Base-by-base conservation (phyloP, 2,113 vertebrate genomes). In the Rhagologus leucostigma region DNA sequence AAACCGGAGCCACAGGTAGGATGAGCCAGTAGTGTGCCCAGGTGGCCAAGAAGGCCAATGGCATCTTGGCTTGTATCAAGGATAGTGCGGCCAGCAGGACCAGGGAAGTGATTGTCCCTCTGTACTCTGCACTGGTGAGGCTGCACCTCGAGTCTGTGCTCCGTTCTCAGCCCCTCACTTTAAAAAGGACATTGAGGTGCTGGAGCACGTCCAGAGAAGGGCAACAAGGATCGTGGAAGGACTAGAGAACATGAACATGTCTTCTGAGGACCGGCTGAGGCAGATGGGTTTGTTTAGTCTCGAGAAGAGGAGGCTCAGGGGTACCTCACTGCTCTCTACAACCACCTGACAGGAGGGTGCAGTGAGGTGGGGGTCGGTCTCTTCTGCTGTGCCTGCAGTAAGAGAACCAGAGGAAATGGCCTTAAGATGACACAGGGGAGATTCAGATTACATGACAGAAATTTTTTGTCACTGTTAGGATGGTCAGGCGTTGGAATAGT, bases 341-440 rank as follows among this genome's bases (percentile, higher is more conserved):
- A 23, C 5, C 59, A 18, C 60, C n/a, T 30, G 42, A 49, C 5
- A 85, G 24, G 16, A 75, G 63, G 9, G 52, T 50, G 37, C 3
- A 7, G 32, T 37, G 37, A 50, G 71, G 53, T 32, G 21, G 37
- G 8, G 3, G 9, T 32, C 0, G 0, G 9, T 52, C 27, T 12
- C n/a, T 32, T 32, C 3, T 18, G 5, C 52, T 9, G 10, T 35
- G 14, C 16, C 37, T 50, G 21, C 46, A 26, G 21, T 21, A 44
- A 50, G 9, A 59, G 8, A 32, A 76, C 5, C 53, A 35, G 52
- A 86, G 26, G 32, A 76, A 76, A 50, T 21, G 13, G 13, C 8
- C 32, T 75, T 35, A n/a, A 30, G 2, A 2, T 57, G 50, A 41
- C 50, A 26, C 13, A 57, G 42, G 9, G 30, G 21, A 50, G 32